Evolutionary conservation across 2,888 invertebrate species (phyloP), one percentile per base, ranked within the genome.

Genomic region (Ectemnius lituratus): DNA sequence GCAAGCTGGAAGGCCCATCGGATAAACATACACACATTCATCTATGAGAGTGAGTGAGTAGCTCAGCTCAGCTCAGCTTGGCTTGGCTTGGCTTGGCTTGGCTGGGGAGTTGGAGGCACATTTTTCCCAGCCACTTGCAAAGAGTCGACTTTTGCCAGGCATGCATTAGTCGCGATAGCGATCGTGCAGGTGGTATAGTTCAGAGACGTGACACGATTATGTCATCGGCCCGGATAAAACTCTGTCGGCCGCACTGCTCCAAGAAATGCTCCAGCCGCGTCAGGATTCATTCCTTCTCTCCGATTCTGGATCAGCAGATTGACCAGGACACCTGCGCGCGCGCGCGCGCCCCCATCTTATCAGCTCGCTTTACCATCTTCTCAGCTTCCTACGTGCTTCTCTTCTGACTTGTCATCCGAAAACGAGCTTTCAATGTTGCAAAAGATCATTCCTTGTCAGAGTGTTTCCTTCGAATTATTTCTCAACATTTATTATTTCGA

Each of bases 101-200:
- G 2, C 1, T 2, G 1, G 23, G 23, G 23, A 5, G 16, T 52
- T 0, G 63, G 18, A 28, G 63, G 67, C 58, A 63, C 28, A 78
- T 78, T 76, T 74, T 78, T 78, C 76, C 56, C 74, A 70, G 69
- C 69, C 79, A 63, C 70, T 79, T 67, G 79, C 68, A 79, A 75
- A 80, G 82, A 76, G 80, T 82, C 82, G 75, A 71, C 79, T 82
- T 82, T 80, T 82, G 82, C 82, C 76, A 62, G 61, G 79, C 75
- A 80, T 80, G 82, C 82, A 82, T 73, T 79, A 70, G 73, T 58
- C 37, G 57, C 71, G 84, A 81, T 82, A 78, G 71, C 73, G 65
- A 84, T 83, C 79, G 65, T 77, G 81, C 84, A 84, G 82, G 83
- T 83, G 82, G 80, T 79, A 82, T 73, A 77, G 80, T 81, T 83